Conservation (phyloP, 1,140 invertebrate genomes). For the Drosophila pruinosa region DNA sequence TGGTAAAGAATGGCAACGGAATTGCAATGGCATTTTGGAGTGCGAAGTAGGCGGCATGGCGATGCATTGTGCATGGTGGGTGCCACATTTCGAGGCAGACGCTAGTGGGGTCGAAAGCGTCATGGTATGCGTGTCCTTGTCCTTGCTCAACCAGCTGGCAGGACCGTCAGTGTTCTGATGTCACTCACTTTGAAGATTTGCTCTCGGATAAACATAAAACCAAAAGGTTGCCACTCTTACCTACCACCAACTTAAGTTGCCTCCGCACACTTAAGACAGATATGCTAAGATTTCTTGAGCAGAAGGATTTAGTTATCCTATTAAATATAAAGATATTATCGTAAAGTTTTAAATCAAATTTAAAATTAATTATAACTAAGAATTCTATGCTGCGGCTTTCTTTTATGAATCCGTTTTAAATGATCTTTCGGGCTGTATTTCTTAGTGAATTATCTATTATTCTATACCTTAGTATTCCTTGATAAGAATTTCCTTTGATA, state of each 20-base stretch:
- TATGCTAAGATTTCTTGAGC: background rate
- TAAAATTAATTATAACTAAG: background rate
- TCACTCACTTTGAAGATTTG: constrained; percentile 69
- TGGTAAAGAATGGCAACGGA: constrained; percentile 63
- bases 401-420: too few relatives aligned
- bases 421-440: too few relatives aligned
- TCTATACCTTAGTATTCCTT: too few relatives aligned
- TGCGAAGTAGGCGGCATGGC: constrained; percentile 31
- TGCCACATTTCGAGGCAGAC: background rate
- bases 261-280: background rate
- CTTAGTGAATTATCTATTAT: too few relatives aligned
- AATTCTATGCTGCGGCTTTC: background rate
- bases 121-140: constrained; percentile 54
- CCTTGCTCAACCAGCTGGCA: constrained; percentile 67
- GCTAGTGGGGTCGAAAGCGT: background rate
- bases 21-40: constrained; percentile 68
- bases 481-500: too few relatives aligned
- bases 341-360: background rate
- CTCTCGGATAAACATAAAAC: constrained; percentile 25
- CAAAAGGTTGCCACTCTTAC: constrained; percentile 17
- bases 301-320: background rate
- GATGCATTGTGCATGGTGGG: constrained; percentile 45
- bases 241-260: background rate
- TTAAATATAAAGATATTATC: background rate
- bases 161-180: constrained; percentile 32